phyloP scores from a whole-genome alignment of 2,797 vertebrate species.

The Sebastes miniatus region DNA sequence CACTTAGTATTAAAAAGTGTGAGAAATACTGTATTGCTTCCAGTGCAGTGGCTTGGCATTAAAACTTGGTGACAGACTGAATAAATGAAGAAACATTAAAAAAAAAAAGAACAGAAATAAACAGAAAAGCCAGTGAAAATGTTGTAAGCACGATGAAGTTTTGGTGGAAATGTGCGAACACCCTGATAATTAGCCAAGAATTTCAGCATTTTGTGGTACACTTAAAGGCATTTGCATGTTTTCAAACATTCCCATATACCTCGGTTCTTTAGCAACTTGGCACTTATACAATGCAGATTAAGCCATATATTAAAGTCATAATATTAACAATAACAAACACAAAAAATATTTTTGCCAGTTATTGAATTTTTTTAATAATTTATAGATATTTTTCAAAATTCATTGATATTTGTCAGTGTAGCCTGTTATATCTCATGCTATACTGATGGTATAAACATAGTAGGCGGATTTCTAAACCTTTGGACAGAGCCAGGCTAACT shows the following conservation, averaged over 20 bases:
- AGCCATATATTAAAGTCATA: neutral
- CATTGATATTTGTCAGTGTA: neutral
- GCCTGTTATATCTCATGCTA: neutral
- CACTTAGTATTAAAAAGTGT: neutral
- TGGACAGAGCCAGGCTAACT: no score
- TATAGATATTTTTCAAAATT: neutral
- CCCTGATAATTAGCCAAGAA: neutral
- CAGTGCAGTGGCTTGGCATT: conserved; percentile 18
- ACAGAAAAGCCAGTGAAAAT: neutral
- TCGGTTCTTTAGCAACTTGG: neutral
- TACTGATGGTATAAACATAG: neutral
- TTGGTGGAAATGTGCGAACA: neutral
- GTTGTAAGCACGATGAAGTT: neutral
- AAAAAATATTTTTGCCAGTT: no score
- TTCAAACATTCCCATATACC: neutral
- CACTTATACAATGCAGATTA: neutral
- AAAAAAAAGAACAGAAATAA: neutral
- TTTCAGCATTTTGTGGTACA: neutral
- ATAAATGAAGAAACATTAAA: conserved; percentile 1
- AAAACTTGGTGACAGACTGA: conserved; percentile 8
- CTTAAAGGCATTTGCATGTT: neutral
- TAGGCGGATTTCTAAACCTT: no score
- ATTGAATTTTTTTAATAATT: neutral
- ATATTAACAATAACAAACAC: no score
- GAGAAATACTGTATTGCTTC: conserved; percentile 11